Evolutionary conservation across 2,797 vertebrate species (phyloP).

Genomic region (Leucoraja ocellata): DNA sequence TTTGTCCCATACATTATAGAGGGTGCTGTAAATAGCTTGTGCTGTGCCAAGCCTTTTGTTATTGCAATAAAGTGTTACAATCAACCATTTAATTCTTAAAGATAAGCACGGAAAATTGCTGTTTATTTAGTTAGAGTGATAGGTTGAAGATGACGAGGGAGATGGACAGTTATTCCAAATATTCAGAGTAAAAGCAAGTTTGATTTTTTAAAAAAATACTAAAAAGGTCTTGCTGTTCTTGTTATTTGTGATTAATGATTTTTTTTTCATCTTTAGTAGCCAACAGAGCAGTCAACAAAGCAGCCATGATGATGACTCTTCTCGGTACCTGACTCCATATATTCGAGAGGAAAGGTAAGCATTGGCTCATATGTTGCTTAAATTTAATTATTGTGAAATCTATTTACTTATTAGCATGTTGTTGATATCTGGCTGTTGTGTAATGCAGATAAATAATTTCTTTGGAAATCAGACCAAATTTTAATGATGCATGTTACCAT

Average conservation of each 20-base stretch:
- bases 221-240: neutral
- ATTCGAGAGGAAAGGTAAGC: slow-evolving; percentile 68
- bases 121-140: neutral
- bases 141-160: neutral
- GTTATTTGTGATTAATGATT: neutral
- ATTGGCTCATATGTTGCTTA: neutral
- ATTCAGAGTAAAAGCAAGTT: neutral
- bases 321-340: slow-evolving; percentile 76
- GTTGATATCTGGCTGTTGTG: neutral
- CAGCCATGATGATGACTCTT: slow-evolving; percentile 79
- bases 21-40: neutral
- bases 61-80: neutral
- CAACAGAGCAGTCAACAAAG: slow-evolving; percentile 77
- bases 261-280: slow-evolving; percentile 55
- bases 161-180: neutral
- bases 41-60: neutral
- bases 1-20: too few species aligned
- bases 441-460: neutral
- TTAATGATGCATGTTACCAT: neutral
- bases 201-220: neutral
- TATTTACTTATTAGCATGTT: too few species aligned
- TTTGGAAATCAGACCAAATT: neutral
- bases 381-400: neutral
- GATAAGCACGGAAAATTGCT: neutral
- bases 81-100: neutral